Base-by-base conservation (phyloP, 2,797 vertebrate species). In the Brachyrhaphis roseni region DNA sequence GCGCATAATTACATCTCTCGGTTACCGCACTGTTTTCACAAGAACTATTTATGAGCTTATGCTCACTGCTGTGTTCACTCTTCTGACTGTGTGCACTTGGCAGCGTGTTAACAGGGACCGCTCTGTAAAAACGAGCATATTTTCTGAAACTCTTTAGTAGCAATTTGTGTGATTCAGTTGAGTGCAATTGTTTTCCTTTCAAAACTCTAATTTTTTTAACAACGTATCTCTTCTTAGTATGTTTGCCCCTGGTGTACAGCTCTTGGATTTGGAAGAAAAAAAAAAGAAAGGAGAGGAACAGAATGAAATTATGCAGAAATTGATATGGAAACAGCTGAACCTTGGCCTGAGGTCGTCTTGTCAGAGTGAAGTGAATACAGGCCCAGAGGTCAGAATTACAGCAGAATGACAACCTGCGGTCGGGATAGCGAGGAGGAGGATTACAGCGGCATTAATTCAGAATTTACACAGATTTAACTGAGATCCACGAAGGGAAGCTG, bases 51-150 rank as follows among this genome's bases (percentile, higher is more conserved):
- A 26, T 83, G 23, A 74, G 28, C 36, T 28, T 28, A 62, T 66
- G 13, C 59, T 73, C 41, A 23, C 77, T 34, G 46, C 74, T 62
- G 12, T 39, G 11, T 45, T 83, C 75, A 45, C 20, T 71, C 73
- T 79, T 28, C 41, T 46, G 43, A 71, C 11, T 70, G 39, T 43
- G 5, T 70, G 66, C 6, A 43, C 23, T 46, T 28, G 26, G 41
- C 41, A 45, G 4, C 11, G 6, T 16, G 43, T 23, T 45, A 45
- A 71, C 41, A 28, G 28, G 43, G 26, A 28, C 41, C 7, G 41
- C 68, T 73, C 51, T 26, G 31, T 71, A 70, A 76, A 51, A 82
- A 75, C 85, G 73, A 74, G 79, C 73, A 73, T 76, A 64, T 28
- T 82, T 74, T 80, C 20, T 26, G 46, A 75, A 77, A 78, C 46